Percentiles rank a stretch among this genome's conserved stretches.
phyloP scores from a whole-genome alignment of 2,113 vertebrate genomes.

The Colius striatus region DNA sequence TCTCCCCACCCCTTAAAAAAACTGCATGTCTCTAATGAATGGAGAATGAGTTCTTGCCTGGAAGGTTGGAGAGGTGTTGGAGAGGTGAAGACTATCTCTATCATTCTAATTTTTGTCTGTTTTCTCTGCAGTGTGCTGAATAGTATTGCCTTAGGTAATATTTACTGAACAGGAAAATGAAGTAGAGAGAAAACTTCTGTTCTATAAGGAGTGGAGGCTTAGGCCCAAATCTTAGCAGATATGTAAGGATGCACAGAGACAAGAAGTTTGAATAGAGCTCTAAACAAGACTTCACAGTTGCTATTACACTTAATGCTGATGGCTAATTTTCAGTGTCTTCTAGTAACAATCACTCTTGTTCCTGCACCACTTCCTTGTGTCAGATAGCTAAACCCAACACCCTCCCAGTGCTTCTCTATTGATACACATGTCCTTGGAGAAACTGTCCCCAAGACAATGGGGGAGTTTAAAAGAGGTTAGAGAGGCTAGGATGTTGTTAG shows the following conservation, averaged over 20 bases:
- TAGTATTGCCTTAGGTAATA: neutral
- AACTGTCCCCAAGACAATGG: no score
- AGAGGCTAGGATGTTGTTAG: neutral
- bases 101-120: neutral
- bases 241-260: neutral
- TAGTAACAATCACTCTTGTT: neutral
- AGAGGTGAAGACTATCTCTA: neutral
- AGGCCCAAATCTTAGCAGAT: neutral
- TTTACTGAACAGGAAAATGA: neutral
- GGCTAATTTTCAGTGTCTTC: neutral
- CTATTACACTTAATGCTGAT: neutral
- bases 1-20: neutral
- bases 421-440: neutral
- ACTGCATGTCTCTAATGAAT: neutral
- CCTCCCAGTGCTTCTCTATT: neutral
- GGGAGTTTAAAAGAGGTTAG: neutral
- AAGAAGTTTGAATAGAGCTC: neutral
- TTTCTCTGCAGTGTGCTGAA: neutral
- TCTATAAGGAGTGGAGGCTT: neutral
- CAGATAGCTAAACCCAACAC: neutral
- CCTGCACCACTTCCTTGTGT: neutral
- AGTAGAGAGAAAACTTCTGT: neutral
- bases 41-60: conserved; percentile 38
- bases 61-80: conserved; percentile 44
- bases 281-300: neutral